A percentile compares a stretch with the other conserved stretches of the same genome.
Evolutionary conservation across 2,888 invertebrate species (phyloP).

Genomic region (Diloba caeruleocephala): DNA sequence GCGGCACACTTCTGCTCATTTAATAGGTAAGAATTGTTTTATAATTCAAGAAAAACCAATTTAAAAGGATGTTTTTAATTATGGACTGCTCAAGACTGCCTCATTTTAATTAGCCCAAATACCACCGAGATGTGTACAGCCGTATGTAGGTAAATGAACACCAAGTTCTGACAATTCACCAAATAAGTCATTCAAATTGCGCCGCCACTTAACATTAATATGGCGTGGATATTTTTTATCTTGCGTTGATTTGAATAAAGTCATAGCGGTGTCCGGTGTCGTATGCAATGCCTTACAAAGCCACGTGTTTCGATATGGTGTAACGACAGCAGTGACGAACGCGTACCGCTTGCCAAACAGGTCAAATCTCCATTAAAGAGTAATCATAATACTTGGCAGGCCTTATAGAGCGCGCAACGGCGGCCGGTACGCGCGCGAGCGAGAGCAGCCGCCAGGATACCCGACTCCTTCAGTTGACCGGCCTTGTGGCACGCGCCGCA

Average conservation of each 20-base stretch:
- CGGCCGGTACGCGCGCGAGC: conserved; percentile 57
- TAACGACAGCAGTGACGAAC: conserved; percentile 74
- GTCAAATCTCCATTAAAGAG: conserved; percentile 69
- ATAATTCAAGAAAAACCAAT: conserved; percentile 35
- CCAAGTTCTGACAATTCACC: conserved; percentile 69
- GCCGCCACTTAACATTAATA: conserved; percentile 62
- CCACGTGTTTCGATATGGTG: conserved; percentile 71
- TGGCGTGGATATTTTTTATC: conserved; percentile 69
- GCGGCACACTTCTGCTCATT: conserved; percentile 36
- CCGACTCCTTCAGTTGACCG: conserved; percentile 79
- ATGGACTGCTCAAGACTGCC: conserved; percentile 24
- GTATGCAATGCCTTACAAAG: conserved; percentile 70
- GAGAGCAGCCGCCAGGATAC: conserved; percentile 71
- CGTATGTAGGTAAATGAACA: conserved; percentile 61
- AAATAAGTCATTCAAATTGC: conserved; percentile 76
- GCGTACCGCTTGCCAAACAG: conserved; percentile 67
- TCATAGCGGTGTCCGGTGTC: conserved; percentile 77
- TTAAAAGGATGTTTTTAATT: conserved; percentile 30
- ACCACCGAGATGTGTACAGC: conserved; percentile 30
- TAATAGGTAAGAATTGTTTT: conserved; percentile 22
- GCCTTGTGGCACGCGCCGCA: conserved; percentile 86
- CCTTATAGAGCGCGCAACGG: conserved; percentile 67
- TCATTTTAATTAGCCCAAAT: conserved; percentile 50
- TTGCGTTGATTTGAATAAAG: conserved; percentile 74
- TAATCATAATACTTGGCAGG: conserved; percentile 69